Evolutionary conservation across 2,113 vertebrate genomes (phyloP).

Genomic region (Galemys pyrenaicus): DNA sequence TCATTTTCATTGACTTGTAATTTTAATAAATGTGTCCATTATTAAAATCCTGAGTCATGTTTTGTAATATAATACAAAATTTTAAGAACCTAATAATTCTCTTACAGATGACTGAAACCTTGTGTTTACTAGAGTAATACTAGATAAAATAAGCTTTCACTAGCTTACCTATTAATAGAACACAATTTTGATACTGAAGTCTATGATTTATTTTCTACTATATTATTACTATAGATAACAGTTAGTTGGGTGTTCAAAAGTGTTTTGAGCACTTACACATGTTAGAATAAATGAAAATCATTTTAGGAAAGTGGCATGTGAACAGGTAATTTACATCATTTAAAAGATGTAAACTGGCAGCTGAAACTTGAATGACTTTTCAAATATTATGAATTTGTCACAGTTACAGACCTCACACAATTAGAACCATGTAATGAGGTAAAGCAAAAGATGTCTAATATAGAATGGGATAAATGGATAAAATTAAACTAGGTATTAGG

Average conservation of each 20-base stretch:
- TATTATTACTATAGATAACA: not conserved
- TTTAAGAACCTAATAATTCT: constrained; percentile 31
- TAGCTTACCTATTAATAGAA: not conserved
- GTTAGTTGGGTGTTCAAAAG: not conserved
- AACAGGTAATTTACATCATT: not conserved
- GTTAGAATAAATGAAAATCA: not conserved
- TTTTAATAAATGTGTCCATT: constrained; percentile 7
- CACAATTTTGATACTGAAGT: not conserved
- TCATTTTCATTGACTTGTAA: constrained; percentile 25
- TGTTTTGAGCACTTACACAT: not conserved
- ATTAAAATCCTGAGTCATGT: not conserved
- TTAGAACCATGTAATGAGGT: not conserved
- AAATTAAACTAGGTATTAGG: constrained; percentile 1
- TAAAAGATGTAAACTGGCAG: not conserved
- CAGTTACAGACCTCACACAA: not conserved
- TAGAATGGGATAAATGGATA: not conserved
- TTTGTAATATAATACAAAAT: constrained; percentile 10
- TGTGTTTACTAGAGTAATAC: not conserved
- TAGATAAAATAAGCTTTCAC: not conserved
- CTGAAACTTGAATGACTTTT: not conserved
- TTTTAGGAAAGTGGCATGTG: not conserved
- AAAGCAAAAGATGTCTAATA: not conserved
- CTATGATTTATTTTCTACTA: not conserved
- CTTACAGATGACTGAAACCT: not conserved
- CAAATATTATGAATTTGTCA: not conserved